These are phyloP conservation scores for Dryas iulia DNA, from an alignment of 1,140 invertebrate species.

Conservation along the genomic window DNA sequence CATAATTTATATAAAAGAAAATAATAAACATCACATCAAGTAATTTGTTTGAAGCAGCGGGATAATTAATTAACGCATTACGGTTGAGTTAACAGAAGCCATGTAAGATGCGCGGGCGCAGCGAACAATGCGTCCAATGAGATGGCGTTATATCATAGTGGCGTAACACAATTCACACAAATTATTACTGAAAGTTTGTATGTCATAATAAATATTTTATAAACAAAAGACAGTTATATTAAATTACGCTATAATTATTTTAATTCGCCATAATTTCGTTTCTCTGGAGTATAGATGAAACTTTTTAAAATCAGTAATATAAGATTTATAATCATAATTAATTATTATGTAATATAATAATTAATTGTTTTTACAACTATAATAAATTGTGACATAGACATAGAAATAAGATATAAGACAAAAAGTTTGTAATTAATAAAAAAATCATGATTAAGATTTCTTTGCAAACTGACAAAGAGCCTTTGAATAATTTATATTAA, in stretches of 20 bases:
- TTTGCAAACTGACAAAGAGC: too few relatives aligned
- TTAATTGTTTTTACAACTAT: neutral
- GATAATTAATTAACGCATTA: conserved; percentile 22
- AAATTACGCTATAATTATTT: neutral
- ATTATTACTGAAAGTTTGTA: neutral
- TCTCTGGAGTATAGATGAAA: neutral
- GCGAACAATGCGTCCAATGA: conserved; percentile 16
- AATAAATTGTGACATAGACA: neutral
- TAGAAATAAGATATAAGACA: neutral
- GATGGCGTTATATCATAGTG: conserved; percentile 22
- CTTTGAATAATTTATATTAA: too few relatives aligned
- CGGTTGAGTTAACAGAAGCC: conserved; percentile 5
- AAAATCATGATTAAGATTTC: too few relatives aligned
- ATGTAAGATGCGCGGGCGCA: conserved; percentile 19
- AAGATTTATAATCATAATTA: neutral
- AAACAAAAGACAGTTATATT: neutral
- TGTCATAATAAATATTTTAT: neutral
- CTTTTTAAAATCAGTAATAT: neutral
- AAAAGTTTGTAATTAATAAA: neutral
- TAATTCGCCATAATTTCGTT: neutral
- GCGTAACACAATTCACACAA: conserved; percentile 17
- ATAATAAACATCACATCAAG: neutral
- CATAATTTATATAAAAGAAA: neutral
- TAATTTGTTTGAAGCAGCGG: conserved; percentile 20
- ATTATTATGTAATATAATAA: neutral